phyloP scores from a whole-genome alignment of 2,797 vertebrate species.

The Botia kubotai region DNA sequence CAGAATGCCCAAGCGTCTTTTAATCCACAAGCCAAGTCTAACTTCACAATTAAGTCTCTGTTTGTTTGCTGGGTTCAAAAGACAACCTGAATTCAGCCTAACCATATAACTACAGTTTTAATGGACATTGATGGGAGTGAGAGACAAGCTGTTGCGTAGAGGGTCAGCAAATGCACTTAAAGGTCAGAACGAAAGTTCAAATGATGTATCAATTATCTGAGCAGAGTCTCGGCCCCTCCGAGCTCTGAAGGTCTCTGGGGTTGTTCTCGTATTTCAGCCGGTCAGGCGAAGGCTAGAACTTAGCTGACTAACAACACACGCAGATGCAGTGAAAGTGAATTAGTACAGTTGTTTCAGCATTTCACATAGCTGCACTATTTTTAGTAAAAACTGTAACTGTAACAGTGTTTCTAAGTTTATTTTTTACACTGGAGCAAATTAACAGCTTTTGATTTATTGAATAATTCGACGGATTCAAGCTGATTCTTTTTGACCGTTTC shows the following conservation, averaged over 20 bases:
- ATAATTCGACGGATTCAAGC: too few relatives aligned
- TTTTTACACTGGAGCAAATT: background rate
- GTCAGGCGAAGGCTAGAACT: background rate
- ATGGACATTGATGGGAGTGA: background rate
- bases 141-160: background rate
- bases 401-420: background rate
- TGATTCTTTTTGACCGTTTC: too few relatives aligned
- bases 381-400: background rate
- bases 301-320: background rate
- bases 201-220: slow-evolving; percentile 18
- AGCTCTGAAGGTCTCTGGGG: slow-evolving; percentile 23
- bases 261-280: slow-evolving; percentile 36
- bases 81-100: background rate
- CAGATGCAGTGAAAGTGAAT: background rate
- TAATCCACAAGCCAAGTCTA: slow-evolving; percentile 10
- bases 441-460: too few relatives aligned
- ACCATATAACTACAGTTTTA: background rate
- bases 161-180: slow-evolving; percentile 1
- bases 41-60: slow-evolving; percentile 24
- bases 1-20: background rate
- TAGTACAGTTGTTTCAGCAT: background rate
- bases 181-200: slow-evolving; percentile 17
- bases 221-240: slow-evolving; percentile 9
- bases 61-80: slow-evolving; percentile 21
- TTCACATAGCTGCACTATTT: background rate